phyloP scores from a whole-genome alignment of 2,113 vertebrate genomes.

The Ptyas mucosa region DNA sequence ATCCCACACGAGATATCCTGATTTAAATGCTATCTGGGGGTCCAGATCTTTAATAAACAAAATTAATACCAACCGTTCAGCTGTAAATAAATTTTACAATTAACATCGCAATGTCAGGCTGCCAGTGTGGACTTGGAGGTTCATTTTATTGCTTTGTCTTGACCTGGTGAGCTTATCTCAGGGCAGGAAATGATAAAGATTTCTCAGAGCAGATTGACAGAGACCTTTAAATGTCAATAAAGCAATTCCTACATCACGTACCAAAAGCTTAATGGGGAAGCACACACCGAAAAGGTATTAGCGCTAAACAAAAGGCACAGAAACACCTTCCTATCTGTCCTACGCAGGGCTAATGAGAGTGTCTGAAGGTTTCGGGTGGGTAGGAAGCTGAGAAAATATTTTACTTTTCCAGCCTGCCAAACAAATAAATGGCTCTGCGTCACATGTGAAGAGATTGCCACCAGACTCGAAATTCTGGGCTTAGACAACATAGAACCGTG shows the following conservation, averaged over 20 bases:
- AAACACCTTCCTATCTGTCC: fast-evolving
- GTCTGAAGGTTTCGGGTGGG: not conserved
- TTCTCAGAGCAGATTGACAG: slow-evolving; percentile 27
- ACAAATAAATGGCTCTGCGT: not conserved
- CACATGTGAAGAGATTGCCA: not conserved
- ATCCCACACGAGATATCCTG: not conserved
- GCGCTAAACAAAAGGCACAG: not conserved
- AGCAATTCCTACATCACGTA: slow-evolving; percentile 51
- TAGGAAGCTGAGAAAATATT: fast-evolving
- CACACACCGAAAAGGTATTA: slow-evolving; percentile 28
- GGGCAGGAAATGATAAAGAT: slow-evolving; percentile 42
- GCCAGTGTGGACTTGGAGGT: not conserved
- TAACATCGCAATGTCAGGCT: not conserved
- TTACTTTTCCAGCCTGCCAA: not conserved
- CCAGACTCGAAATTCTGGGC: too few relatives aligned
- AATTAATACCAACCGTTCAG: not conserved
- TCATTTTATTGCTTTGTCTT: not conserved
- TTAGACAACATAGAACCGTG: too few relatives aligned
- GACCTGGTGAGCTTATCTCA: slow-evolving; percentile 18
- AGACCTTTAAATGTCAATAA: slow-evolving; percentile 70
- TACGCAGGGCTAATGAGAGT: not conserved
- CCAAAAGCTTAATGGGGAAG: slow-evolving; percentile 42
- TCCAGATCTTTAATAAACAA: not conserved
- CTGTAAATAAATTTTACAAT: not conserved
- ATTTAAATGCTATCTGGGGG: not conserved